These are phyloP conservation scores for Drosophila recens DNA, from an alignment of 2,888 invertebrate species.

Conservation along the genomic window DNA sequence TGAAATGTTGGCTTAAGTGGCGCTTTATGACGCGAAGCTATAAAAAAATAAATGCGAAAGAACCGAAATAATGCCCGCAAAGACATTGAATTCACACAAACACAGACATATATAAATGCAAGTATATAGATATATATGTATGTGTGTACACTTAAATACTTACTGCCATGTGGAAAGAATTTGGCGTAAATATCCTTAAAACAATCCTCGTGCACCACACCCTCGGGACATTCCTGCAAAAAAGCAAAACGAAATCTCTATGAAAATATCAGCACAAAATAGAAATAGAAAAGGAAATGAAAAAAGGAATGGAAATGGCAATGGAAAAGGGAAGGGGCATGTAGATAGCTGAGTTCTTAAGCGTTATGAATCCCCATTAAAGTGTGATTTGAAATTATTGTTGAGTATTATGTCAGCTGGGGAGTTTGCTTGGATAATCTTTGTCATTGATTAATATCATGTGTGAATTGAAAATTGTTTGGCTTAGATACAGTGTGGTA, in stretches of 20 bases:
- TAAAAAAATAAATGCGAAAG: slow-evolving; percentile 43
- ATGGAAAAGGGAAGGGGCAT: slow-evolving; percentile 26
- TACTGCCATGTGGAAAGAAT: slow-evolving; percentile 99
- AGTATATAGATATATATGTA: background rate
- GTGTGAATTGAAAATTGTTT: background rate
- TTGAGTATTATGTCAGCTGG: background rate
- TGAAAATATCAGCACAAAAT: slow-evolving; percentile 51
- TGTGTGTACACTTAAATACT: slow-evolving; percentile 86
- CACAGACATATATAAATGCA: background rate
- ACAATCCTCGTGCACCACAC: slow-evolving; percentile 98
- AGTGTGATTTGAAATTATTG: slow-evolving; percentile 10
- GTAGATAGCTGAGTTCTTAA: slow-evolving; percentile 18
- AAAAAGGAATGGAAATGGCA: slow-evolving; percentile 9
- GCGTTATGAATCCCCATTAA: slow-evolving; percentile 30
- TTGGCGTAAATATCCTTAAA: slow-evolving; percentile 99
- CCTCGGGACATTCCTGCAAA: slow-evolving; percentile 97
- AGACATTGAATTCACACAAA: slow-evolving; percentile 37
- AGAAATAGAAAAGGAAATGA: background rate
- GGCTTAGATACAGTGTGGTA: background rate
- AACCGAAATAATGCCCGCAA: slow-evolving; percentile 44
- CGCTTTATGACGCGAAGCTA: slow-evolving; percentile 69
- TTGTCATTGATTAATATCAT: background rate
- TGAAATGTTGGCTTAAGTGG: slow-evolving; percentile 62
- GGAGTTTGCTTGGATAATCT: background rate
- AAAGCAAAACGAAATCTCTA: slow-evolving; percentile 42